Evolutionary conservation across 2,113 vertebrate genomes (phyloP).

Genomic region (Symphodus melops): DNA sequence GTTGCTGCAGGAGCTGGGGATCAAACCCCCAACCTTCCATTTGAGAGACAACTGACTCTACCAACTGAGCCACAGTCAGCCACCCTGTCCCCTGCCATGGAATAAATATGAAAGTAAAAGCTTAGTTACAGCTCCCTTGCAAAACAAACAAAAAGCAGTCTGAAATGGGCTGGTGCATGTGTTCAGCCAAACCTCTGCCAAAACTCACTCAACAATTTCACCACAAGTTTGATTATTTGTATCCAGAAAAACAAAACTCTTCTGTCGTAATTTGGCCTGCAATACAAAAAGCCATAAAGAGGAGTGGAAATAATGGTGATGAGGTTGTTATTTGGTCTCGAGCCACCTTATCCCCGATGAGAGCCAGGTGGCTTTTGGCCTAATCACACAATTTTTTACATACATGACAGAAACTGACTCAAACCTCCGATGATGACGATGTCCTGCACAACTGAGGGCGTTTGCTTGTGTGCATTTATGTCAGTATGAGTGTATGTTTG

Average conservation of each 20-base stretch:
- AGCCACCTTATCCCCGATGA: slow-evolving; percentile 38
- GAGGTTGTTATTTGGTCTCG: slow-evolving; percentile 65
- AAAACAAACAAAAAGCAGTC: too few species aligned
- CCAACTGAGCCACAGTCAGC: too few species aligned
- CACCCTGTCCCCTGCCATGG: too few species aligned
- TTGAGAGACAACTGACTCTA: too few species aligned
- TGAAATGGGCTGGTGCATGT: neutral
- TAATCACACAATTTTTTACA: slow-evolving; percentile 18
- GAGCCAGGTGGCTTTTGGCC: slow-evolving; percentile 48
- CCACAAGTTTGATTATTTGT: slow-evolving; percentile 39
- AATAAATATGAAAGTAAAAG: too few species aligned
- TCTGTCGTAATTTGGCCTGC: slow-evolving; percentile 43
- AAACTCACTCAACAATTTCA: slow-evolving; percentile 35
- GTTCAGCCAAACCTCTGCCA: slow-evolving; percentile 37
- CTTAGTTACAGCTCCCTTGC: too few species aligned
- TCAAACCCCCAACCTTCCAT: too few species aligned
- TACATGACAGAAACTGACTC: slow-evolving; percentile 17
- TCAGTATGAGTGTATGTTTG: neutral
- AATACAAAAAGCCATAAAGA: slow-evolving; percentile 37
- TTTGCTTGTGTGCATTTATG: slow-evolving; percentile 13
- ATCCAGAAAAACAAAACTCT: slow-evolving; percentile 47
- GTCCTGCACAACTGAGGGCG: slow-evolving; percentile 18
- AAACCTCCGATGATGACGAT: neutral
- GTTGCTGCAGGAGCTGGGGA: too few species aligned
- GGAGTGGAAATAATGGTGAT: slow-evolving; percentile 58